phyloP scores from a whole-genome alignment of 2,888 invertebrate genomes.

The Tineola bisselliella region DNA sequence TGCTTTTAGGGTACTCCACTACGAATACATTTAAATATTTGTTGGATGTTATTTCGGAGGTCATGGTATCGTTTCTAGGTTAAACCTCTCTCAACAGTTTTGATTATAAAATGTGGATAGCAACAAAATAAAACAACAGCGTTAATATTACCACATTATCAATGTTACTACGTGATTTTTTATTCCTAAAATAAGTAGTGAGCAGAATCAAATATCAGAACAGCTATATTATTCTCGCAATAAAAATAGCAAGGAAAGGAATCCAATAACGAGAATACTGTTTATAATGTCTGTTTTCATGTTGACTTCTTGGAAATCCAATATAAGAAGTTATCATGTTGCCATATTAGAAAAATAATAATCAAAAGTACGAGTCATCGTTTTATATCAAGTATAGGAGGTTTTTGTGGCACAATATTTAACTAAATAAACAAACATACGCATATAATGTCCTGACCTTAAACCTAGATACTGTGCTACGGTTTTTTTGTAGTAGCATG shows the following conservation, averaged over 20 bases:
- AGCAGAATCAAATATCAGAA: background rate
- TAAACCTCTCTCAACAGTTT: background rate
- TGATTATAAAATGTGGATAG: background rate
- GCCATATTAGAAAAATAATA: background rate
- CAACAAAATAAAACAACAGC: no score
- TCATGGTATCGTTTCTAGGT: background rate
- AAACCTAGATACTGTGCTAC: no score
- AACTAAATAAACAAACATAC: no score
- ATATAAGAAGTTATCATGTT: background rate
- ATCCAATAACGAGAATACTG: background rate
- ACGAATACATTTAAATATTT: constrained; percentile 43
- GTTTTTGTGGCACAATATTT: background rate
- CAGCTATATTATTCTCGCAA: background rate
- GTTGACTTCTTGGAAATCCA: background rate
- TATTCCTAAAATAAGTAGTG: background rate
- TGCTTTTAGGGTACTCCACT: constrained; percentile 32
- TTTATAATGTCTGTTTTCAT: background rate
- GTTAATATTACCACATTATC: no score
- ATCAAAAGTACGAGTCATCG: background rate
- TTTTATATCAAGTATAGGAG: background rate
- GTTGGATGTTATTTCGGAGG: constrained; percentile 6
- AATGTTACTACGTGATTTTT: no score
- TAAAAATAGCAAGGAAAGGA: background rate
- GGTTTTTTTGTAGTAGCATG: no score
- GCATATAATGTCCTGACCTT: no score